Conservation (phyloP, 2,797 vertebrate genomes). For the Peromyscus eremicus region DNA sequence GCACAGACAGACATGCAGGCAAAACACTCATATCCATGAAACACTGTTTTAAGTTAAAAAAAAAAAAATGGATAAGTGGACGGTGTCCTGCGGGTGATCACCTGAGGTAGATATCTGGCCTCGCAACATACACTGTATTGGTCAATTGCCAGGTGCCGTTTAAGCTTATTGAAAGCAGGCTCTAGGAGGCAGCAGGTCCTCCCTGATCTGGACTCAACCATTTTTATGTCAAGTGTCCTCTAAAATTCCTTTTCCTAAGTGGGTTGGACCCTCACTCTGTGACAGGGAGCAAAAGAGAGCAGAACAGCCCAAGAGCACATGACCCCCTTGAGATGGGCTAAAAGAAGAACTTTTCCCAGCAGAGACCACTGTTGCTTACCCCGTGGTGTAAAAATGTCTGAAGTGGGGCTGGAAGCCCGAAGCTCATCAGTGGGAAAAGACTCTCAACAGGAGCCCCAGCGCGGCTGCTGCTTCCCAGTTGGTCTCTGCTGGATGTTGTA, state of each 20-base stretch:
- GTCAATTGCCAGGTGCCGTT: neutral
- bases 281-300: neutral
- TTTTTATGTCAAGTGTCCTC: neutral
- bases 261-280: neutral
- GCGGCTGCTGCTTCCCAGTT: neutral
- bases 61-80: neutral
- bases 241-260: neutral
- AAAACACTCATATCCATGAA: neutral
- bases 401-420: neutral
- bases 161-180: neutral
- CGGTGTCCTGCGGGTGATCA: no score
- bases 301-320: neutral
- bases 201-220: neutral
- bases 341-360: neutral
- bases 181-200: neutral
- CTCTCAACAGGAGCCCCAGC: neutral
- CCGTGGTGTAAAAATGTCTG: neutral
- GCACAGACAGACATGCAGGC: neutral
- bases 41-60: neutral
- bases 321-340: neutral
- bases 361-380: neutral
- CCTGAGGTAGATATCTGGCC: neutral
- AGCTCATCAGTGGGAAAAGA: neutral
- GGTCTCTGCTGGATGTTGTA: neutral
- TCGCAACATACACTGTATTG: neutral